Evolutionary conservation across 2,888 invertebrate genomes (phyloP).

Genomic region (Trachelus iudaicus): DNA sequence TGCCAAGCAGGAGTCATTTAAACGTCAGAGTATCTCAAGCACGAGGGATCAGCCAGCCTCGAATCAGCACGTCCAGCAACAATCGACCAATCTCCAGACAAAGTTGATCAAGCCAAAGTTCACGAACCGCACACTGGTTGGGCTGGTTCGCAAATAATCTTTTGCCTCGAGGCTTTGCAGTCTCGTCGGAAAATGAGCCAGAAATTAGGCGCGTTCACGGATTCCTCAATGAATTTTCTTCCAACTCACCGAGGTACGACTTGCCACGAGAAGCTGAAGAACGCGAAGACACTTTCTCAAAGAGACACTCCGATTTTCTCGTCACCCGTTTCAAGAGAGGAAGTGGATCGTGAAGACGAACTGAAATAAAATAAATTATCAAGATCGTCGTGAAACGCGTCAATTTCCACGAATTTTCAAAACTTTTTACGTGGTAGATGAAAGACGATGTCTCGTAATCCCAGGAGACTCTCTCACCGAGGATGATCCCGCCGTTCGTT

Average conservation of each 20-base stretch:
- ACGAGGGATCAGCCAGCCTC: slow-evolving; percentile 37
- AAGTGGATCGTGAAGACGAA: not conserved
- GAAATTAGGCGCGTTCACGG: not conserved
- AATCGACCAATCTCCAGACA: slow-evolving; percentile 15
- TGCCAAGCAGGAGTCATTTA: slow-evolving; percentile 62
- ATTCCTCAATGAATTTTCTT: not conserved
- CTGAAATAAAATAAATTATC: not conserved
- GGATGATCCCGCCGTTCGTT: not conserved
- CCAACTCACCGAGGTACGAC: not conserved
- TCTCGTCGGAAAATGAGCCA: slow-evolving; percentile 37
- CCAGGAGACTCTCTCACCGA: not conserved
- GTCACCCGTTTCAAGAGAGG: not conserved
- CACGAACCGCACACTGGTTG: slow-evolving; percentile 41
- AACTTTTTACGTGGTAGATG: not conserved
- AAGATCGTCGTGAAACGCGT: not conserved
- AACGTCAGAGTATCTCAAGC: slow-evolving; percentile 36
- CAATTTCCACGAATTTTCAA: not conserved
- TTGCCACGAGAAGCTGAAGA: not conserved
- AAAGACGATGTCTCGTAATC: not conserved
- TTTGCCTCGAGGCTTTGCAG: slow-evolving; percentile 38
- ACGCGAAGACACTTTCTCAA: not conserved
- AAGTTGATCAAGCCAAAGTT: slow-evolving; percentile 38
- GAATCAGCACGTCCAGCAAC: slow-evolving; percentile 25
- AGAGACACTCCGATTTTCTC: not conserved
- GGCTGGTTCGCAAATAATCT: slow-evolving; percentile 48